Percentiles rank a stretch among this genome's conserved stretches.
phyloP scores from a whole-genome alignment of 1,140 invertebrate species.

The Stenopsyche tienmushanensis region DNA sequence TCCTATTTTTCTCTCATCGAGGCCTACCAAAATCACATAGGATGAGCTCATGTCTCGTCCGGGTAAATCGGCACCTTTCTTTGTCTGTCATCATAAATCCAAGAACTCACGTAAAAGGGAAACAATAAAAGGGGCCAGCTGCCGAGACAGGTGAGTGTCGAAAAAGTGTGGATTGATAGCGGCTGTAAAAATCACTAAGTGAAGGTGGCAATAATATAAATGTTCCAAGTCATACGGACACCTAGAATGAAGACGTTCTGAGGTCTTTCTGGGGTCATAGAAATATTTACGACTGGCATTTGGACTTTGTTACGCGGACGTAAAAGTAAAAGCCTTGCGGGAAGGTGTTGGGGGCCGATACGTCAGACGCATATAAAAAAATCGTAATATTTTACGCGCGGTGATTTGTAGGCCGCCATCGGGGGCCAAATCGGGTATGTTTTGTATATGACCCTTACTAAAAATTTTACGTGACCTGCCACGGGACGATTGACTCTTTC shows the following conservation, averaged over 20 bases:
- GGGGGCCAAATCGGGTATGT: not conserved
- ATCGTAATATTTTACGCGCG: conserved; percentile 34
- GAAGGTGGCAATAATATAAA: conserved; percentile 34
- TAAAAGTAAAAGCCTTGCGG: conserved; percentile 27
- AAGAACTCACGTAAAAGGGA: conserved; percentile 26
- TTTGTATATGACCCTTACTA: too few species aligned
- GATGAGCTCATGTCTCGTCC: too few species aligned
- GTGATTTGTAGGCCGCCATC: conserved; percentile 28
- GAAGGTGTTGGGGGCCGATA: too few species aligned
- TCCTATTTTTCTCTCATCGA: too few species aligned
- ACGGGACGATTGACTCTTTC: too few species aligned
- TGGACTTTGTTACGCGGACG: conserved; percentile 17
- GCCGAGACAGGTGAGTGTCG: conserved; percentile 15
- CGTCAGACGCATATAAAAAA: conserved; percentile 3
- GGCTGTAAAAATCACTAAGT: conserved; percentile 40
- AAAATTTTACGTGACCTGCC: conserved; percentile 9
- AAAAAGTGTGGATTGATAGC: conserved; percentile 39
- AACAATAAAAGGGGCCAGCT: conserved; percentile 31
- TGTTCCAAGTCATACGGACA: conserved; percentile 1
- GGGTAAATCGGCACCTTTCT: too few species aligned
- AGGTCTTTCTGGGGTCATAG: conserved; percentile 1
- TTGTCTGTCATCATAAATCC: too few species aligned
- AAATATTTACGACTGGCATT: conserved; percentile 23
- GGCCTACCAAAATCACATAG: too few species aligned
- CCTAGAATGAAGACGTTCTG: not conserved